phyloP scores from a whole-genome alignment of 2,888 invertebrate genomes.

The Sepioteuthis lessoniana region DNA sequence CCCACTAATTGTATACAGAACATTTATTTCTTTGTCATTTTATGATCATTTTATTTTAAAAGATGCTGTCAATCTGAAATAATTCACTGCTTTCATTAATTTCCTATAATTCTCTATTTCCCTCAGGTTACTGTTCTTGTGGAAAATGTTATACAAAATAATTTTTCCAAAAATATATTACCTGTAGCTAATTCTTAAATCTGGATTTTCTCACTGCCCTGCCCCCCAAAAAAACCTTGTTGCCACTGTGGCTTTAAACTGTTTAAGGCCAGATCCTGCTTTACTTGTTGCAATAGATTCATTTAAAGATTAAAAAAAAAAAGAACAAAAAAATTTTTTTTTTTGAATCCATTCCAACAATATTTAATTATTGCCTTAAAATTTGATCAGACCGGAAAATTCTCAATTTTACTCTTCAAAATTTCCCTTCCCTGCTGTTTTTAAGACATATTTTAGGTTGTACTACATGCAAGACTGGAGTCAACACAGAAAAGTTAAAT shows the following conservation, averaged over 20 bases:
- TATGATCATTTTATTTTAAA: neutral
- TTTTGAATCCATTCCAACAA: neutral
- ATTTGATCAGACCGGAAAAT: neutral
- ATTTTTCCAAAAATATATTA: neutral
- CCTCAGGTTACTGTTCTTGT: neutral
- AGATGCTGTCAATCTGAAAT: neutral
- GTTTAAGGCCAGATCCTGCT: neutral
- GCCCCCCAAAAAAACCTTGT: neutral
- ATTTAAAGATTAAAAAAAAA: neutral
- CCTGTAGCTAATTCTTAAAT: neutral
- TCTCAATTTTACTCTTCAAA: neutral
- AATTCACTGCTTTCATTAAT: constrained; percentile 20
- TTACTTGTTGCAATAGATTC: neutral
- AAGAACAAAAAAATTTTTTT: no score
- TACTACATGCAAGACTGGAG: neutral
- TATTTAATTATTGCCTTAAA: neutral
- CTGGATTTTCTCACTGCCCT: neutral
- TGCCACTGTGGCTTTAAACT: neutral
- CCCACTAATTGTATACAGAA: neutral
- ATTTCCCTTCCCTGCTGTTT: neutral
- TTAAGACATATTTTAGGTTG: neutral
- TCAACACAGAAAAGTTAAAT: neutral
- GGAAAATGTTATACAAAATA: neutral
- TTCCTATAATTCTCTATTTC: neutral
- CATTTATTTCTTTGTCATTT: neutral